A percentile compares a stretch with the other conserved stretches of the same genome.
These are phyloP conservation scores for Yponomeuta malinellus DNA, from an alignment of 2,888 invertebrate species.

Conservation along the genomic window DNA sequence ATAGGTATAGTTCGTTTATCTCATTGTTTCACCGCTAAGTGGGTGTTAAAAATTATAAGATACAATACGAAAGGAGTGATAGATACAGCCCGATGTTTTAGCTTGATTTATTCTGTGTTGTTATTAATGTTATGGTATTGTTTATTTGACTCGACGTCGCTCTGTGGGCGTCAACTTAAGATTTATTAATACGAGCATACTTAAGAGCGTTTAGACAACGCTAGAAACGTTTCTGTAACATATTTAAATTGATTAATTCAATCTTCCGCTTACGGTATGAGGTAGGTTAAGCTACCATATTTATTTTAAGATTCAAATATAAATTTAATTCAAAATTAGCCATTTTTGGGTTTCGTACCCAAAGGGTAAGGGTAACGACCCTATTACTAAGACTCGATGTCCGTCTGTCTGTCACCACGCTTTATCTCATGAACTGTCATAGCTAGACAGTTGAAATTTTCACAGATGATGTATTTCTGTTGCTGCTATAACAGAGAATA, in stretches of 20 bases:
- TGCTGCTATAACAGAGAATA: no score
- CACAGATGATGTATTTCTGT: no score
- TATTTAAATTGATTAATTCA: background rate
- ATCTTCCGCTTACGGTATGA: background rate
- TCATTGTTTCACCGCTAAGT: conserved; percentile 65
- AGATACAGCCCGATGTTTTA: conserved; percentile 57
- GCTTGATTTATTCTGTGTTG: conserved; percentile 69
- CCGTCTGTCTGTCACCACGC: no score
- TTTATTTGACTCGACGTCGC: conserved; percentile 39
- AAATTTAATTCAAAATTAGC: no score
- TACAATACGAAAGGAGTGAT: conserved; percentile 56
- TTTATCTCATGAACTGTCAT: no score
- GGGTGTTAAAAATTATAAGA: conserved; percentile 73
- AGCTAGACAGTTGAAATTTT: no score
- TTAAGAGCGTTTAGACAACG: background rate
- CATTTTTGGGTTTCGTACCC: no score
- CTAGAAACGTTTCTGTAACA: background rate
- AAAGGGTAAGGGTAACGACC: no score
- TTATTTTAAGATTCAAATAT: no score
- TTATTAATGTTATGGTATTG: conserved; percentile 58
- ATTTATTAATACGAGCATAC: conserved; percentile 41
- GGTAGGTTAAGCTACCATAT: no score
- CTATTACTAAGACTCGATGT: no score
- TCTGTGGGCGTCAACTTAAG: conserved; percentile 56
- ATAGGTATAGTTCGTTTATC: conserved; percentile 16